A percentile compares a stretch with the other conserved stretches of the same genome.
phyloP scores from a whole-genome alignment of 2,113 vertebrate genomes.

The Barbus barbus region DNA sequence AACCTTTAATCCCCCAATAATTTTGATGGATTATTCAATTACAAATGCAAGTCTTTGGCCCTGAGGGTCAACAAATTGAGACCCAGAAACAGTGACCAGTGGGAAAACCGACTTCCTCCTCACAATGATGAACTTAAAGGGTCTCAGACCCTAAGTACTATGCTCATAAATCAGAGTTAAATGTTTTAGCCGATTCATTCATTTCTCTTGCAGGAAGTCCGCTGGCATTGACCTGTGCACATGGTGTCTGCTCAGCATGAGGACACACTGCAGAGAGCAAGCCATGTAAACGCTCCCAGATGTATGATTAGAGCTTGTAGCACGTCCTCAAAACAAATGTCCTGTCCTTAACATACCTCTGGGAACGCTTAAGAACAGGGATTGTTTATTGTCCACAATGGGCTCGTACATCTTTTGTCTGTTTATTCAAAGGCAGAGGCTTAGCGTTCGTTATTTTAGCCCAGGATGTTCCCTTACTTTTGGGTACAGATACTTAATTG shows the following conservation, averaged over 20 bases:
- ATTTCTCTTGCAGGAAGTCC: conserved; percentile 49
- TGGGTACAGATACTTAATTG: not conserved
- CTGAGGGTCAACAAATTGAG: conserved; percentile 12
- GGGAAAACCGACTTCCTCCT: not conserved
- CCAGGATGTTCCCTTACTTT: conserved; percentile 2
- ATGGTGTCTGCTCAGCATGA: conserved; percentile 63
- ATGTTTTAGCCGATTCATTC: conserved; percentile 43
- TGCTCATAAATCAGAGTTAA: conserved; percentile 63
- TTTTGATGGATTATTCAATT: not conserved
- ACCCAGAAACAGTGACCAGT: not conserved
- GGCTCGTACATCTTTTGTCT: conserved; percentile 30
- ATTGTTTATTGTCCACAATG: conserved; percentile 36
- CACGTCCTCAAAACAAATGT: conserved; percentile 30
- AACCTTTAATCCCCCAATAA: not conserved
- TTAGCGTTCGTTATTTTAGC: conserved; percentile 26
- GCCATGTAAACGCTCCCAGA: conserved; percentile 70
- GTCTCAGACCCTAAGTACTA: conserved; percentile 55
- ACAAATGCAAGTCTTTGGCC: conserved; percentile 5
- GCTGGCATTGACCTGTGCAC: conserved; percentile 64
- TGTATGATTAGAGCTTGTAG: conserved; percentile 57
- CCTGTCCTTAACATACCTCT: conserved; percentile 36
- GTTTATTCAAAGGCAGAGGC: conserved; percentile 19
- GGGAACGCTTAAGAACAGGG: conserved; percentile 9
- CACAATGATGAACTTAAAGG: conserved; percentile 2
- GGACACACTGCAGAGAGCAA: conserved; percentile 61